These are phyloP conservation scores for Andrena haemorrhoa DNA, from an alignment of 2,888 invertebrate species.

Conservation along the genomic window DNA sequence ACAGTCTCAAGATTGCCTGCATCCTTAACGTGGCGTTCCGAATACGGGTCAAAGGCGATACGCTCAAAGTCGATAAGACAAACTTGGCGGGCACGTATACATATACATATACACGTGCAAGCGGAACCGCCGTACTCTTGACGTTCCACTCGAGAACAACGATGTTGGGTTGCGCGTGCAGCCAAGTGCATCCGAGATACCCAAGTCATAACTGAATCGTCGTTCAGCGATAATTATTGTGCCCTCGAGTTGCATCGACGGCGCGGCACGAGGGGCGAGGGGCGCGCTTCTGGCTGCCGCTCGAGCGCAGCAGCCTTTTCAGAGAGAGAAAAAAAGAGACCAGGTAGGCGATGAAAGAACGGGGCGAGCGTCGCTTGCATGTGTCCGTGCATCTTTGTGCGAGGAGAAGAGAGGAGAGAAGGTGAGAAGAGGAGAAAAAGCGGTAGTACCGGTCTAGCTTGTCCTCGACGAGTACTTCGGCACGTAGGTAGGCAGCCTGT, in stretches of 20 bases:
- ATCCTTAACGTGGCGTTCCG: slow-evolving; percentile 19
- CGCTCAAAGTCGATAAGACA: slow-evolving; percentile 51
- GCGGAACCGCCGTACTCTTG: slow-evolving; percentile 19
- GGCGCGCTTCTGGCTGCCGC: slow-evolving; percentile 21
- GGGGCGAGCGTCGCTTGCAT: slow-evolving; percentile 13
- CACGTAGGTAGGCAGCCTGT: slow-evolving; percentile 68
- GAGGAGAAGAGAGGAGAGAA: slow-evolving; percentile 15
- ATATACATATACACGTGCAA: slow-evolving; percentile 5
- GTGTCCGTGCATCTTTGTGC: neutral
- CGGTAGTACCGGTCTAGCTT: slow-evolving; percentile 74
- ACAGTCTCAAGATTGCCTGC: slow-evolving; percentile 26
- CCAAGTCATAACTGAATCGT: slow-evolving; percentile 45
- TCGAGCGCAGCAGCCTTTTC: slow-evolving; percentile 17
- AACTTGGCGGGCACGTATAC: slow-evolving; percentile 21
- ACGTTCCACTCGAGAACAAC: slow-evolving; percentile 21
- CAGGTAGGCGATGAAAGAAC: slow-evolving; percentile 48
- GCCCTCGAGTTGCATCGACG: slow-evolving; percentile 44
- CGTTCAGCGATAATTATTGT: slow-evolving; percentile 59
- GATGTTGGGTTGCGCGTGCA: slow-evolving; percentile 47
- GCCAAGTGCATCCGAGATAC: slow-evolving; percentile 46
- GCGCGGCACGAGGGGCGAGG: neutral
- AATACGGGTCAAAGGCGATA: slow-evolving; percentile 52
- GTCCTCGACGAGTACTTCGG: slow-evolving; percentile 70
- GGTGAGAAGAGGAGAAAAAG: slow-evolving; percentile 57
- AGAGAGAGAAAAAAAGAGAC: slow-evolving; percentile 48